Evolutionary conservation across 2,113 vertebrate species (phyloP), one percentile per base, ranked within the genome.

Genomic region (Hymenochirus boettgeri): DNA sequence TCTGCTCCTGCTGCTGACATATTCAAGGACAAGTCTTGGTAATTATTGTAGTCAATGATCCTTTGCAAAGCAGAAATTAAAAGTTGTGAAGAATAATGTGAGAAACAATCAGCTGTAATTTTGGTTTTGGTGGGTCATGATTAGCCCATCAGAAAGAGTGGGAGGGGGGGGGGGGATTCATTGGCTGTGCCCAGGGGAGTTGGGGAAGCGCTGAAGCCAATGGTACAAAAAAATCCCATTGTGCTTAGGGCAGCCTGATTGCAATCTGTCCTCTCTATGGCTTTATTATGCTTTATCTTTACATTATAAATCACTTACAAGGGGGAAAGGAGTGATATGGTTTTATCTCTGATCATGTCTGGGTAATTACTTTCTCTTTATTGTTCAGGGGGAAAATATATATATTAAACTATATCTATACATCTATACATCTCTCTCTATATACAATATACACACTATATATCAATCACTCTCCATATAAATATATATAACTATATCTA

Each of bases 41-140:
- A 96, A 96, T 96, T 94, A 94, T 83, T 81, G 86, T 88, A 86
- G 85, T 92, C 92, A 97, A 94, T 93, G 91, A 95, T 92, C 91
- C 92, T 93, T 90, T 87, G 76, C 88, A 89, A 84, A 89, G 86
- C 86, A 92, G 87, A 91, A 92, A 94, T 95, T 93, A 94, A 95
- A 95, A 95, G 92, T 93, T 93, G 82, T 77, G 80, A 81, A 86
- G 88, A 93, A 94, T 92, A 94, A 97, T 93, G 88, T 88, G 83
- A 86, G 86, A 90, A 92, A 92, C 89, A 90, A 92, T 91, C 87
- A 89, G 87, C 79, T 82, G 86, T 85, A 80, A 89, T 88, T 87
- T 88, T 87, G 85, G 79, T 78, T 63, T 66, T 78, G 77, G 82
- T 81, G 67, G 80, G 82, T 91, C 91, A 88, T 80, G 88, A 92